A percentile compares a stretch with the other conserved stretches of the same genome.
phyloP scores from a whole-genome alignment of 2,113 vertebrate species.

The Plecturocebus donacophilus region DNA sequence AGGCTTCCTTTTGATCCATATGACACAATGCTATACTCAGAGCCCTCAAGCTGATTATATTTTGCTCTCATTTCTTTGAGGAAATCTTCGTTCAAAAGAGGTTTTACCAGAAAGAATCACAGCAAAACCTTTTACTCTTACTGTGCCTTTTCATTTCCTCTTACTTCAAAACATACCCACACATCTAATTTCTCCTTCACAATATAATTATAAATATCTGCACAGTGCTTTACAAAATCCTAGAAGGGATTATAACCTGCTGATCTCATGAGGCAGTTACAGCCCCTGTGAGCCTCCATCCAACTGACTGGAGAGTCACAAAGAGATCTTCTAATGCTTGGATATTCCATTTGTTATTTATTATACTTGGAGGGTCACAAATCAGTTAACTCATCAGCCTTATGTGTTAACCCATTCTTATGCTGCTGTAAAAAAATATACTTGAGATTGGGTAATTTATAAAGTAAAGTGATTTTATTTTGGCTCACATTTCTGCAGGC shows the following conservation, averaged over 20 bases:
- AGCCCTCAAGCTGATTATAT: constrained; percentile 37
- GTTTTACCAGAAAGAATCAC: constrained; percentile 61
- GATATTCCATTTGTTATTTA: neutral
- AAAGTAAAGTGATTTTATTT: too few relatives aligned
- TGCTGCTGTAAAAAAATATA: too few relatives aligned
- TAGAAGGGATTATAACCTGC: neutral
- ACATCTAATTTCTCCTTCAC: neutral
- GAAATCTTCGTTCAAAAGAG: constrained; percentile 61
- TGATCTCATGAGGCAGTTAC: neutral
- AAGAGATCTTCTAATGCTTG: neutral
- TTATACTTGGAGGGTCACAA: neutral
- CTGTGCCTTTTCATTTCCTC: neutral
- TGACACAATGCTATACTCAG: neutral
- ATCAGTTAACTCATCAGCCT: neutral
- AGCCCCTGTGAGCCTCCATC: neutral
- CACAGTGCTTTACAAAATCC: neutral
- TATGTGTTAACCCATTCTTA: too few relatives aligned
- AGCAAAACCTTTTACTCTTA: constrained; percentile 2
- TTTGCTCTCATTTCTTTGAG: constrained; percentile 48
- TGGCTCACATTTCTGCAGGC: too few relatives aligned
- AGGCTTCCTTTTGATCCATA: constrained; percentile 72
- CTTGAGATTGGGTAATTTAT: too few relatives aligned
- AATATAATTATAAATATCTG: neutral
- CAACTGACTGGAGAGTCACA: neutral
- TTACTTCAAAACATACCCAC: neutral